Conservation (phyloP, 2,888 invertebrate genomes). For the Noctua comes region DNA sequence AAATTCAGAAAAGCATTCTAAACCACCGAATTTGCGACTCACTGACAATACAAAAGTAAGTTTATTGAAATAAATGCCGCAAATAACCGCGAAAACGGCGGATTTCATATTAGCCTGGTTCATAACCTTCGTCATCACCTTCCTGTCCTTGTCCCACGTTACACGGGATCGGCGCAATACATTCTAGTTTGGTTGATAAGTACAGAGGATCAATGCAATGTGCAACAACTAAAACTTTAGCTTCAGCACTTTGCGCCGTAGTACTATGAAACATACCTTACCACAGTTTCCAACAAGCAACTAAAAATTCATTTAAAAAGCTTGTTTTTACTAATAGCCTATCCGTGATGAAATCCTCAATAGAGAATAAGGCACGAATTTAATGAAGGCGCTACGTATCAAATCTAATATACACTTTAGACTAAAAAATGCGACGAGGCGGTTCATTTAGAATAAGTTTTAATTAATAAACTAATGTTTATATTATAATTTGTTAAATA, state of each 20-base stretch:
- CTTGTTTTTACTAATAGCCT: conserved; percentile 33
- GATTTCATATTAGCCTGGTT: neutral
- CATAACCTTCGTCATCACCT: neutral
- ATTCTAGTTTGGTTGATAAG: neutral
- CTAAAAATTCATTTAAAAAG: conserved; percentile 28
- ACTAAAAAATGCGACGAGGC: conserved; percentile 57
- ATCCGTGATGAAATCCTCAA: conserved; percentile 57
- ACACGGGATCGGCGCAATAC: neutral
- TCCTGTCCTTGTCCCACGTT: no score
- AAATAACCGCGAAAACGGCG: neutral
- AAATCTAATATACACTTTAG: conserved; percentile 51
- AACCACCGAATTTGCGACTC: neutral
- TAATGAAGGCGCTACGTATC: conserved; percentile 55
- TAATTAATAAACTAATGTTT: conserved; percentile 25
- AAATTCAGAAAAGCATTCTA: neutral
- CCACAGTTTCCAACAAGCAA: conserved; percentile 29
- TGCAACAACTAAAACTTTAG: neutral
- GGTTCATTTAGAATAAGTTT: conserved; percentile 38
- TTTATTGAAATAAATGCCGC: conserved; percentile 3
- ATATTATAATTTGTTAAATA: conserved; percentile 16
- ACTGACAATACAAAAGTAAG: neutral
- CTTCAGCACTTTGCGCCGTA: neutral
- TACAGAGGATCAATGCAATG: neutral
- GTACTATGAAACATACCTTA: conserved; percentile 2
- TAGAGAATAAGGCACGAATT: conserved; percentile 56